phyloP scores from a whole-genome alignment of 2,797 vertebrate species.

The Pangasius mekongensis region DNA sequence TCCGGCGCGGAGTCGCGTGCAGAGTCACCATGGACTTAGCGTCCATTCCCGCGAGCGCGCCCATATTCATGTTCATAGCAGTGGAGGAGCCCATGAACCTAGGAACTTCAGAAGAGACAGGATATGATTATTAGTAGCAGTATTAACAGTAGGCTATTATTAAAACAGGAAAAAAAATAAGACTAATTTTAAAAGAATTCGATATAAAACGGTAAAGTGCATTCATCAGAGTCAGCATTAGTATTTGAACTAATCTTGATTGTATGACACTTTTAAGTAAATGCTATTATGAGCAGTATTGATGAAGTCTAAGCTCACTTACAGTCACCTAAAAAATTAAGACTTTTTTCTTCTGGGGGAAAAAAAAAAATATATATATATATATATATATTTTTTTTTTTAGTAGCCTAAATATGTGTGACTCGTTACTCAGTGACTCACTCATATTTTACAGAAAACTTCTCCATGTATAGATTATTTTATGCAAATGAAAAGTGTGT shows the following conservation, averaged over 20 bases:
- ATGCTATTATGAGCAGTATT: not conserved
- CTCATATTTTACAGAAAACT: not conserved
- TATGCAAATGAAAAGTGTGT: not conserved
- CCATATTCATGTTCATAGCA: constrained; percentile 88
- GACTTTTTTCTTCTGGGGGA: not conserved
- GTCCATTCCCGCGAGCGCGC: constrained; percentile 84
- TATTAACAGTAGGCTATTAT: not conserved
- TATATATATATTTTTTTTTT: too few species aligned
- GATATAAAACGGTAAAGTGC: not conserved
- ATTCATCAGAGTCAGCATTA: not conserved
- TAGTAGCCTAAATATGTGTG: not conserved
- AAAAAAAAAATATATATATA: too few species aligned
- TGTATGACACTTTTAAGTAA: not conserved
- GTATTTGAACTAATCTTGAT: too few species aligned
- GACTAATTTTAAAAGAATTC: not conserved
- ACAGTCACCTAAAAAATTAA: not conserved
- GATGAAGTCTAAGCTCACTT: not conserved
- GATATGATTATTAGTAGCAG: not conserved
- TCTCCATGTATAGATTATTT: not conserved
- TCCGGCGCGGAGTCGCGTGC: constrained; percentile 83
- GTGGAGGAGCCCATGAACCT: constrained; percentile 88
- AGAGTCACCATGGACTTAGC: constrained; percentile 83
- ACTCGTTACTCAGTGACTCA: not conserved
- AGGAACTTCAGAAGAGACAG: constrained; percentile 77
- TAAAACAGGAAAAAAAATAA: not conserved